Conservation (phyloP, 1,140 invertebrate genomes). For the Branchinecta lindahli region DNA sequence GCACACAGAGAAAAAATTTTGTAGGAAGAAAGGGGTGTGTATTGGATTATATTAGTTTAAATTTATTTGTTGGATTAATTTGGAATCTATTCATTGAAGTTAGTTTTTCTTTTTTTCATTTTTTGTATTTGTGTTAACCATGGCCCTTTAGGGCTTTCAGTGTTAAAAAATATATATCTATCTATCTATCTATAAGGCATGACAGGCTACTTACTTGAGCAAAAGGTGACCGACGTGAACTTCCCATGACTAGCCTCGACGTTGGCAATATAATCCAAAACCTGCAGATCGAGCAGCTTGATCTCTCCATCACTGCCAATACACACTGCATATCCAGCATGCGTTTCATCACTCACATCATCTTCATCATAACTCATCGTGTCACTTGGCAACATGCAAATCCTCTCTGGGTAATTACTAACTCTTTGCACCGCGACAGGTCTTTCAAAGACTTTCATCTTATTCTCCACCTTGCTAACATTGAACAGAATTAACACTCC, state of each 20-base stretch:
- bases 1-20: too few relatives aligned
- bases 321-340: neutral
- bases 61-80: too few relatives aligned
- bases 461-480: constrained; percentile 25
- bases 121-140: too few relatives aligned
- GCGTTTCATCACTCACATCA: neutral
- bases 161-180: too few relatives aligned
- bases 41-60: too few relatives aligned
- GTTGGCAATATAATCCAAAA: neutral
- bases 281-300: neutral
- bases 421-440: constrained; percentile 24
- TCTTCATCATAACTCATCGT: neutral
- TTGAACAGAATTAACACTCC: constrained; percentile 32
- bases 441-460: constrained; percentile 27
- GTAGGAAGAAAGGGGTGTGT: too few relatives aligned
- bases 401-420: neutral
- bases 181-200: too few relatives aligned
- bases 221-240: constrained; percentile 22
- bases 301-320: neutral
- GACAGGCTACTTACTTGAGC: constrained; percentile 21
- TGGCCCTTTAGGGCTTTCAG: too few relatives aligned
- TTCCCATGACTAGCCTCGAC: constrained; percentile 13
- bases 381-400: neutral
- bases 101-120: too few relatives aligned
- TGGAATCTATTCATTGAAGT: too few relatives aligned